Percentiles rank a stretch among this genome's conserved stretches.
Conservation (phyloP, 2,888 invertebrate species). For the Andrena flavipes region DNA sequence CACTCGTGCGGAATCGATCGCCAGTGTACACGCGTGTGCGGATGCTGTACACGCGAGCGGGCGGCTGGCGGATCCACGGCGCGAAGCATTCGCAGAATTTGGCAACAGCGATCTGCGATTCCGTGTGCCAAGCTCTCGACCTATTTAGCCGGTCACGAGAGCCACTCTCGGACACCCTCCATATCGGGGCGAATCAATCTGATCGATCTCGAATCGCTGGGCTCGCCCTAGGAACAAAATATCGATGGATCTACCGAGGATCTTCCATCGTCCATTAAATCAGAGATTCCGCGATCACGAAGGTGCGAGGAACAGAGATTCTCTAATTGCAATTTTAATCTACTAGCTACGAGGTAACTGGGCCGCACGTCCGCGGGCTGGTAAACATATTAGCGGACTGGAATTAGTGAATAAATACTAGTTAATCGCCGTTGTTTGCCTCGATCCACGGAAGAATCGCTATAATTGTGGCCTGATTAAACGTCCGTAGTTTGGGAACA, state of each 20-base stretch:
- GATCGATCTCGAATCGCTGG: conserved; percentile 56
- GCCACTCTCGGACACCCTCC: conserved; percentile 49
- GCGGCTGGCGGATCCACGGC: conserved; percentile 21
- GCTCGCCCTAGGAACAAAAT: background rate
- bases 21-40: conserved; percentile 24
- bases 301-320: background rate
- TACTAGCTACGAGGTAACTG: background rate
- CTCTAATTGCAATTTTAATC: background rate
- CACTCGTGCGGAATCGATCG: conserved; percentile 10
- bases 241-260: conserved; percentile 17
- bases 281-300: background rate
- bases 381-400: background rate
- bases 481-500: too few species aligned
- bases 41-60: background rate
- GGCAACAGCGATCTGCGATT: conserved; percentile 58
- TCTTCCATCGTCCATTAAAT: background rate
- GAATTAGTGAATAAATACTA: background rate
- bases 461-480: too few species aligned
- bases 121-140: conserved; percentile 65
- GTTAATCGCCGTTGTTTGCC: background rate
- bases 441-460: too few species aligned
- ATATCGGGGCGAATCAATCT: conserved; percentile 53
- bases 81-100: conserved; percentile 63
- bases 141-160: conserved; percentile 61
- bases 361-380: background rate